Percentiles rank a stretch among this genome's conserved stretches.
Conservation (phyloP, 2,888 invertebrate genomes). For the Lamproptera curius region DNA sequence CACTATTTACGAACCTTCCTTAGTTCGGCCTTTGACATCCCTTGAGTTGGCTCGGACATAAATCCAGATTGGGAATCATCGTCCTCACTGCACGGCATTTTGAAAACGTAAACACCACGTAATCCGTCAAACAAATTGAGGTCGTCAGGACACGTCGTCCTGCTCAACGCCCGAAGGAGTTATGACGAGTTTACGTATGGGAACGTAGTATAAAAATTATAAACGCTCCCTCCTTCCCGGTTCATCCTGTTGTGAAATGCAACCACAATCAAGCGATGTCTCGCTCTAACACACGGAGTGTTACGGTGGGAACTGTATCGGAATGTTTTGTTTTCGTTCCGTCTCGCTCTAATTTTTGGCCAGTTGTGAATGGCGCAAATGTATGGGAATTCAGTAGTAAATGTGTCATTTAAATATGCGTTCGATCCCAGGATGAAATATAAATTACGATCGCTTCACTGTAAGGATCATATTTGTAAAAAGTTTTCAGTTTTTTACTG, state of each 20-base stretch:
- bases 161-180: conserved; percentile 32
- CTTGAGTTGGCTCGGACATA: conserved; percentile 67
- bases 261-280: conserved; percentile 37
- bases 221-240: conserved; percentile 56
- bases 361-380: conserved; percentile 53
- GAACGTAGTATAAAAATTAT: conserved; percentile 53
- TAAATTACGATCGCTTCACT: conserved; percentile 1
- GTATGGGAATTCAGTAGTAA: conserved; percentile 40
- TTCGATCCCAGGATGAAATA: conserved; percentile 43
- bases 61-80: conserved; percentile 75
- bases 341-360: conserved; percentile 60
- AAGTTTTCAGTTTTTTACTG: too few relatives aligned
- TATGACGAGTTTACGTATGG: conserved; percentile 44
- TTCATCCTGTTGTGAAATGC: conserved; percentile 47
- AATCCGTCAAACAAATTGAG: conserved; percentile 20
- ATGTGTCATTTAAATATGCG: too few relatives aligned
- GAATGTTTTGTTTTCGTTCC: conserved; percentile 75
- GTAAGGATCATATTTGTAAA: too few relatives aligned
- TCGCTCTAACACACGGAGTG: conserved; percentile 35
- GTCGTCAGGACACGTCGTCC: conserved; percentile 20
- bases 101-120: conserved; percentile 28
- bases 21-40: conserved; percentile 83
- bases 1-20: conserved; percentile 68
- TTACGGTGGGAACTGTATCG: conserved; percentile 69
- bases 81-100: conserved; percentile 81